Evolutionary conservation across 2,113 vertebrate species (phyloP).

Genomic region (Cichladusa arquata): DNA sequence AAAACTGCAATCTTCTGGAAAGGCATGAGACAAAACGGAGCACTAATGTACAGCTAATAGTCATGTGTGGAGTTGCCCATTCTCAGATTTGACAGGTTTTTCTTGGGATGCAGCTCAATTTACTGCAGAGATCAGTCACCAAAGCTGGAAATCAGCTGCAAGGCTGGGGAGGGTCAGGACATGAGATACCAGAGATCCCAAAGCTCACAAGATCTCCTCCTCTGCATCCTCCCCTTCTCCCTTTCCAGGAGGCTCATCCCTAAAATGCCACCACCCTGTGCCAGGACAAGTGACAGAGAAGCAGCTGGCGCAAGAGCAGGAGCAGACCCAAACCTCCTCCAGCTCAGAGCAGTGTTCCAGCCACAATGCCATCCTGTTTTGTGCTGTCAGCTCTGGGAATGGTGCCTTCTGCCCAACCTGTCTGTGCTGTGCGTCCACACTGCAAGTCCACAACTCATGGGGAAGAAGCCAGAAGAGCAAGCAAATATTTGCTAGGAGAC

Average conservation of each 20-base stretch:
- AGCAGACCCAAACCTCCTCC: neutral
- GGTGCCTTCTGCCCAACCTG: neutral
- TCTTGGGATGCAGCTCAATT: neutral
- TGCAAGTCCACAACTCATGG: neutral
- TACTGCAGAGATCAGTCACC: neutral
- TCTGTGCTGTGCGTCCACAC: fast-evolving
- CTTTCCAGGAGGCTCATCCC: neutral
- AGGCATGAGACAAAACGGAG: neutral
- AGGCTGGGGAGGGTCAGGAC: neutral
- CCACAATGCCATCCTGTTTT: neutral
- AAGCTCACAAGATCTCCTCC: neutral
- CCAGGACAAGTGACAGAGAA: neutral
- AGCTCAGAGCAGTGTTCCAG: neutral
- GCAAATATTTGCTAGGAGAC: neutral
- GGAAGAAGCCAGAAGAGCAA: neutral
- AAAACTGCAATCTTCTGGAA: neutral
- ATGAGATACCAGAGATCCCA: neutral
- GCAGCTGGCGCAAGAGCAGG: neutral
- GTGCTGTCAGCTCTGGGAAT: neutral
- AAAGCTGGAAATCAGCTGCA: neutral
- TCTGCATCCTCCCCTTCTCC: fast-evolving
- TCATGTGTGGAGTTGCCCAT: fast-evolving
- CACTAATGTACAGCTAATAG: fast-evolving
- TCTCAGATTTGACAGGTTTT: neutral
- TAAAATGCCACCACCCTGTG: fast-evolving